Evolutionary conservation across 2,888 invertebrate species (phyloP), one percentile per base, ranked within the genome.

Genomic region (Hypomecis punctinalis): DNA sequence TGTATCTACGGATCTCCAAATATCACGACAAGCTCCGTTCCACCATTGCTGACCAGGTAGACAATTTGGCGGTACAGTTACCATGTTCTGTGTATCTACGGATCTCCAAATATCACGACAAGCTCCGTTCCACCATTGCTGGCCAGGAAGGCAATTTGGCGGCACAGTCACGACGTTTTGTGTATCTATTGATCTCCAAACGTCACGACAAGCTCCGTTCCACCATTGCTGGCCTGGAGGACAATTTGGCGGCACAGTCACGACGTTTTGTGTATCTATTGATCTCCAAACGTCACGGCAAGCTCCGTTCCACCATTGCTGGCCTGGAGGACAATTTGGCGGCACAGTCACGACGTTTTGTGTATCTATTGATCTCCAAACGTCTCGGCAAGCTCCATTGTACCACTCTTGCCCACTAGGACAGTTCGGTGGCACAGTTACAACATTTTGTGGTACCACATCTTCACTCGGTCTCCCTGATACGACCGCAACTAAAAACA

Each of bases 181-280:
- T 3, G 10, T 35, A 10, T 47, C 36, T 9, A 8, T 13, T 4
- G 35, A 6, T 43, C 36, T 49, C 49, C 42, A 58, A 6, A 58
- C 9, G 5, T 54, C 37, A 11, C 59, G 53, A 23, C 60, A 60
- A 6, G 55, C 43, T n/a, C 69, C 69, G 13, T 64, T 63, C n/a
- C 61, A 43, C 56, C 58, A 66, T 45, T 54, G 33, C 46, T 66
- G 66, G 2, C 69, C 69, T 6, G 54, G 36, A 7, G 63, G 63
- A 11, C 69, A 69, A 33, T 69, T 69, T 0, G 64, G 59, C 23
- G 68, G 68, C 5, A 61, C 68, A 5, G 61, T 56, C 6, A 69
- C 51, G 3, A 60, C 51, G 35, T 64, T 59, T 37, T 51, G 42
- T 13, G 43, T 23, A 5, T 52, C 23, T 0, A 7, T 6, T 33